These are phyloP conservation scores for Phrynosoma platyrhinos DNA, from an alignment of 2,113 vertebrate genomes.

Conservation along the genomic window DNA sequence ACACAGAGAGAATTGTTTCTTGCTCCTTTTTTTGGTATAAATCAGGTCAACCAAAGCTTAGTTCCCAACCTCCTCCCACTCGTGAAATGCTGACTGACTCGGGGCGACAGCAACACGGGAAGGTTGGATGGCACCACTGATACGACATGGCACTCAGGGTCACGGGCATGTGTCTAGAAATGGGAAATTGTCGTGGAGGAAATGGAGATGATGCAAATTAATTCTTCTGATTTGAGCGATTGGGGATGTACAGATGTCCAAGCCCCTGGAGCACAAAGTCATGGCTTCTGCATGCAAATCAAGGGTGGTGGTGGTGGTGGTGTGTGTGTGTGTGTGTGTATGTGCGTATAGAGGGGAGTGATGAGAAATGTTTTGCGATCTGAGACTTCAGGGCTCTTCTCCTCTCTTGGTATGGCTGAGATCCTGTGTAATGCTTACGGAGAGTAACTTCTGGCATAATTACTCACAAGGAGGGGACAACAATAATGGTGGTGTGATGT, in stretches of 20 bases:
- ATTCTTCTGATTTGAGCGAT: not conserved
- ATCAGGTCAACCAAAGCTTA: slow-evolving; percentile 14
- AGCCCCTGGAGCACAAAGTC: not conserved
- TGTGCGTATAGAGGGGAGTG: not conserved
- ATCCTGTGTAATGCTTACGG: too few relatives aligned
- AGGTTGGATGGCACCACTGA: not conserved
- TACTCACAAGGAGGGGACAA: too few relatives aligned
- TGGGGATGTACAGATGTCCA: not conserved
- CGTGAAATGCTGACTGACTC: not conserved
- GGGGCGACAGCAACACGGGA: slow-evolving; percentile 12
- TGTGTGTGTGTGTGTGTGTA: not conserved
- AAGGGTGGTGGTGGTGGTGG: not conserved
- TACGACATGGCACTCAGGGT: too few relatives aligned
- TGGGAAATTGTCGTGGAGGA: too few relatives aligned
- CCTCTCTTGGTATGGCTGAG: too few relatives aligned
- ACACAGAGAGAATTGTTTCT: not conserved
- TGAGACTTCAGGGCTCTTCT: not conserved
- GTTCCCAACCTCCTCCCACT: not conserved
- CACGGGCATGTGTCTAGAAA: not conserved
- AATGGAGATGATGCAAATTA: not conserved
- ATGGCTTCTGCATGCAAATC: not conserved
- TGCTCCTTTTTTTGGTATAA: not conserved
- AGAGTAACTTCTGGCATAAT: too few relatives aligned
- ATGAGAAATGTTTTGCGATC: not conserved
- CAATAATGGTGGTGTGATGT: too few relatives aligned